Percentiles rank a stretch among this genome's conserved stretches.
Evolutionary conservation across 2,113 vertebrate species (phyloP).

Genomic region (Chloroceryle aenea): DNA sequence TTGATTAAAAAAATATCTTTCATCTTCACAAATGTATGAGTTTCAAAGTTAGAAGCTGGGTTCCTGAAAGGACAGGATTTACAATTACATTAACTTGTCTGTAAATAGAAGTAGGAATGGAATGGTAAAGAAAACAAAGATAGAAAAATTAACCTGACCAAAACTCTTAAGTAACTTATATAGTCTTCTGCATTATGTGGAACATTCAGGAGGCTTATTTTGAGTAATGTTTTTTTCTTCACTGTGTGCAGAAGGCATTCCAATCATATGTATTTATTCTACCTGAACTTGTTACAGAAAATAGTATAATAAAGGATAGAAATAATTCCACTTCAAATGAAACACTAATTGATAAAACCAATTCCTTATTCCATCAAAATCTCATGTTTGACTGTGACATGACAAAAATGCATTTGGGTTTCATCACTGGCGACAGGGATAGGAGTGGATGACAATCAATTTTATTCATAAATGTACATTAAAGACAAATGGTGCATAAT

Average conservation of each 20-base stretch:
- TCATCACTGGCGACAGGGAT: not conserved
- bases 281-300: slow-evolving; percentile 27
- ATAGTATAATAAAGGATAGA: slow-evolving; percentile 43
- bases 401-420: not conserved
- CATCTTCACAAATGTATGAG: not conserved
- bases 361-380: slow-evolving; percentile 8
- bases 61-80: not conserved
- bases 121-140: not conserved
- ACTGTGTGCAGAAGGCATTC: slow-evolving; percentile 14
- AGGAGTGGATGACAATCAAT: slow-evolving; percentile 41
- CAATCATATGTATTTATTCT: slow-evolving; percentile 17
- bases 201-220: slow-evolving; percentile 26
- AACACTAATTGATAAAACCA: slow-evolving; percentile 33
- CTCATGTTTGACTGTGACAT: slow-evolving; percentile 43
- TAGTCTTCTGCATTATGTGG: not conserved
- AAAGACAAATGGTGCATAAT: slow-evolving; percentile 60
- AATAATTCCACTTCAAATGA: slow-evolving; percentile 45
- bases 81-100: not conserved
- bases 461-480: slow-evolving; percentile 68
- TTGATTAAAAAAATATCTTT: not conserved
- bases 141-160: not conserved
- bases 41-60: not conserved
- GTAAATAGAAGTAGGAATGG: not conserved
- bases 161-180: not conserved
- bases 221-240: slow-evolving; percentile 21